These are phyloP conservation scores for Rhagoletis pomonella DNA, from an alignment of 1,140 invertebrate species.

Conservation along the genomic window DNA sequence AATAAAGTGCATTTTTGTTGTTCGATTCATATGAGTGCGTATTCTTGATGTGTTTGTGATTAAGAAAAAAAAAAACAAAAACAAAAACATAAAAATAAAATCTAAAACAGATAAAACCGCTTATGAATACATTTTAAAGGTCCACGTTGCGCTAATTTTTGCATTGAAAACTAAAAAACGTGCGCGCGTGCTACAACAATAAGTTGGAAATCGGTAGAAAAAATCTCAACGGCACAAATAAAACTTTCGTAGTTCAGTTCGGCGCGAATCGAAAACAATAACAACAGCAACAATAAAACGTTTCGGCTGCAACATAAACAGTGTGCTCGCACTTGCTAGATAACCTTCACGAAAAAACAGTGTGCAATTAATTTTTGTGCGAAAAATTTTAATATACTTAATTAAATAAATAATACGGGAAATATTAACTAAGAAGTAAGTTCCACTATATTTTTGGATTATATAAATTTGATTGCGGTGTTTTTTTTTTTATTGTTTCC, in stretches of 20 bases:
- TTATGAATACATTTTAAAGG: not conserved
- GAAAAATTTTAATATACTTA: not conserved
- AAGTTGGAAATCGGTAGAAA: not conserved
- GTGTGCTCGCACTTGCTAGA: not conserved
- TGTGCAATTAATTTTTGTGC: not conserved
- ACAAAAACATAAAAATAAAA: not conserved
- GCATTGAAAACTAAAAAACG: constrained; percentile 18
- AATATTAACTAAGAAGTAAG: not conserved
- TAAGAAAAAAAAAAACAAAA: not conserved
- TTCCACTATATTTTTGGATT: not conserved
- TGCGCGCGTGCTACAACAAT: constrained; percentile 7
- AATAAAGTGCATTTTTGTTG: not conserved
- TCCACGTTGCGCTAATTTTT: not conserved
- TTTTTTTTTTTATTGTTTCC: not conserved
- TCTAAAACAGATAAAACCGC: not conserved
- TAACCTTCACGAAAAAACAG: constrained; percentile 29
- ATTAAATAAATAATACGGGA: not conserved
- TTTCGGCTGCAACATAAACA: not conserved
- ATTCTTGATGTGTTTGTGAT: not conserved
- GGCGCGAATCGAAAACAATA: constrained; percentile 9
- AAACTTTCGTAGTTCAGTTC: not conserved
- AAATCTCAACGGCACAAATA: not conserved
- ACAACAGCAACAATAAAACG: not conserved
- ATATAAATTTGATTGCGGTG: not conserved
- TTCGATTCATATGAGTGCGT: not conserved